Evolutionary conservation across 2,888 invertebrate genomes (phyloP), one percentile per base, ranked within the genome.

Genomic region (Caenorhabditis afra): DNA sequence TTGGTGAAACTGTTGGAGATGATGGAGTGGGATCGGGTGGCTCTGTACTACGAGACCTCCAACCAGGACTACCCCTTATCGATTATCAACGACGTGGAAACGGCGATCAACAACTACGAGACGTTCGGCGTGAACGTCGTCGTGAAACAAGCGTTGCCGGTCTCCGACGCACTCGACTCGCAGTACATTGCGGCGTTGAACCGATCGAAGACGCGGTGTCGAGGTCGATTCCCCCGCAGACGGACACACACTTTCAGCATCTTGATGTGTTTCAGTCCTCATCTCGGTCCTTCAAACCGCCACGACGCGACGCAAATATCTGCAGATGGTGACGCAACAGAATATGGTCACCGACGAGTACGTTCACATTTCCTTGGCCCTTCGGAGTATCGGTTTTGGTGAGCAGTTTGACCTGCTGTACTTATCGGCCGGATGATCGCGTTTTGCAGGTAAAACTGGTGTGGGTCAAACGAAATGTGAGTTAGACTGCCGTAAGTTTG

Each of bases 261-360:
- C 5, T 5, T 23, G 12, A 7, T 3, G 0, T 10, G 11, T 59
- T 79, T n/a, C 74, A 79, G 79, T 79, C 1, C 18, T 79, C 2
- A 49, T 79, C 14, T 16, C 20, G 0, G 62, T 64, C 23, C 20
- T 68, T n/a, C 57, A 55, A 37, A 74, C 53, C 0, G 70, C 65
- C 4, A 20, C 65, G 0, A 37, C 62, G 5, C 58, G 79, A 3
- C 59, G 79, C 10, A 57, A 50, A 45, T 79, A 79, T 45, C 55
- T 79, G 12, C 39, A 45, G 53, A 70, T 70, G 67, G 52, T 75
- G 16, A 50, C 41, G 14, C 45, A 79, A 10, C 57, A 79, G 37
- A 83, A 82, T 11, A 84, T 89, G 85, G 66, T 39, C n/a, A 82
- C 53, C 18, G 78, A 85, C 55, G 89, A 89, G 47, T 89, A 84